Conservation (phyloP, 2,888 invertebrate species). For the Hydraecia micacea region DNA sequence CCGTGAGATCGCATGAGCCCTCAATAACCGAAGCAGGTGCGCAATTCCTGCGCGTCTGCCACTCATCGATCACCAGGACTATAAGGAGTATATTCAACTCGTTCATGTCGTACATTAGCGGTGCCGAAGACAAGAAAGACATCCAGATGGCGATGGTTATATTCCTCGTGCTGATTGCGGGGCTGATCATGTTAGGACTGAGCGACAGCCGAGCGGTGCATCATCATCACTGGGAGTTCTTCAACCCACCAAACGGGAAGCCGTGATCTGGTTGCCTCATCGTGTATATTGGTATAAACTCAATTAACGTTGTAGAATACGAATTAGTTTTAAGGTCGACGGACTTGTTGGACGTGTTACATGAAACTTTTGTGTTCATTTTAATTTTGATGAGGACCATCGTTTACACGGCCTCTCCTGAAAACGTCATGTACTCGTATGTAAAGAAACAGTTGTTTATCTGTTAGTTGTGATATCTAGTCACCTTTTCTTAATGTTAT, state of each 20-base stretch:
- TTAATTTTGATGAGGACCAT: constrained; percentile 31
- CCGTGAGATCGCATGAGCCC: constrained; percentile 90
- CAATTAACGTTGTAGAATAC: constrained; percentile 41
- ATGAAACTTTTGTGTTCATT: constrained; percentile 18
- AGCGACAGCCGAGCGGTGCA: constrained; percentile 94
- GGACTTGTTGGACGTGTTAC: constrained; percentile 62
- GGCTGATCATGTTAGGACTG: constrained; percentile 93
- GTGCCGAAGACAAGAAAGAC: constrained; percentile 93
- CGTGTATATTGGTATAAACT: constrained; percentile 51
- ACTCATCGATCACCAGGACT: constrained; percentile 91
- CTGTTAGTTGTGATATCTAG: constrained; percentile 46
- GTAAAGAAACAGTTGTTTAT: constrained; percentile 17
- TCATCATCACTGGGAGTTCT: constrained; percentile 96
- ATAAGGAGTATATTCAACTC: constrained; percentile 93
- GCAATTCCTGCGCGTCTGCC: constrained; percentile 93
- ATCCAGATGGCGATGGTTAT: constrained; percentile 94
- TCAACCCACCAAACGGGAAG: constrained; percentile 94
- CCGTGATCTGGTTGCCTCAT: constrained; percentile 70
- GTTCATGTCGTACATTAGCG: constrained; percentile 91
- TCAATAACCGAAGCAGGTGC: constrained; percentile 92
- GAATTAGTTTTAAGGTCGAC: constrained; percentile 61
- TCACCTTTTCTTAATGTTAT: constrained; percentile 25
- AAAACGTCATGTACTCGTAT: constrained; percentile 8
- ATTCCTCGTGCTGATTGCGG: constrained; percentile 94
- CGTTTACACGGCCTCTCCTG: constrained; percentile 17